Conservation (phyloP, 2,888 invertebrate genomes). For the Habrosyne pyritoides region DNA sequence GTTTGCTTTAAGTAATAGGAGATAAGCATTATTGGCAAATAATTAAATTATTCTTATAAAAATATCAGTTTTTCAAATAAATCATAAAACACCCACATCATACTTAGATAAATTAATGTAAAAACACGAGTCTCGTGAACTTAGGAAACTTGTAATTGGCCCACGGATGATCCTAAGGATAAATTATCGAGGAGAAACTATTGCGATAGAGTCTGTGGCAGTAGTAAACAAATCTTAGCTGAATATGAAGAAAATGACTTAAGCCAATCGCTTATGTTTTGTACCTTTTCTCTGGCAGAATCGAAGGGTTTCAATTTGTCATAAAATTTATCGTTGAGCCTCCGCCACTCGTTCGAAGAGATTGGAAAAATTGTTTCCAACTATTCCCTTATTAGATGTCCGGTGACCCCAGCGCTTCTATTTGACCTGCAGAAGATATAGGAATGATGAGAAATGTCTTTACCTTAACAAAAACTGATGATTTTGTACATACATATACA, state of each 20-base stretch:
- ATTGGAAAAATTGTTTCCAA: conserved; percentile 63
- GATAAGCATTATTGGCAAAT: neutral
- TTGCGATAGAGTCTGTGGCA: no score
- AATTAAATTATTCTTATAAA: no score
- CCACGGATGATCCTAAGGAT: no score
- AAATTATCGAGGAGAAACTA: no score
- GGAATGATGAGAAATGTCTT: neutral
- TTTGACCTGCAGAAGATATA: conserved; percentile 24
- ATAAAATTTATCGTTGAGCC: conserved; percentile 61
- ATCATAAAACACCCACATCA: neutral
- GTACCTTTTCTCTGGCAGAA: conserved; percentile 35
- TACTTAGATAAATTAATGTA: neutral
- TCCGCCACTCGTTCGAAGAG: conserved; percentile 51
- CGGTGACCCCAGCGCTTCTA: conserved; percentile 36
- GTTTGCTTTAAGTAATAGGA: conserved; percentile 19
- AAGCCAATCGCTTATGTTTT: conserved; percentile 27
- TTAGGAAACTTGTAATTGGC: no score
- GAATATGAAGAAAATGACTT: neutral
- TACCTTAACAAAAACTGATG: no score
- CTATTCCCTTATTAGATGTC: conserved; percentile 55
- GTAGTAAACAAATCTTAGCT: neutral
- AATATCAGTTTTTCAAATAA: no score
- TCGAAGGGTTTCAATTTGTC: conserved; percentile 61
- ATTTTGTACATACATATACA: neutral
- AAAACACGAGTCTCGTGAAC: no score